Evolutionary conservation across 2,113 vertebrate genomes (phyloP), one percentile per base, ranked within the genome.

Genomic region (Labeo catla): DNA sequence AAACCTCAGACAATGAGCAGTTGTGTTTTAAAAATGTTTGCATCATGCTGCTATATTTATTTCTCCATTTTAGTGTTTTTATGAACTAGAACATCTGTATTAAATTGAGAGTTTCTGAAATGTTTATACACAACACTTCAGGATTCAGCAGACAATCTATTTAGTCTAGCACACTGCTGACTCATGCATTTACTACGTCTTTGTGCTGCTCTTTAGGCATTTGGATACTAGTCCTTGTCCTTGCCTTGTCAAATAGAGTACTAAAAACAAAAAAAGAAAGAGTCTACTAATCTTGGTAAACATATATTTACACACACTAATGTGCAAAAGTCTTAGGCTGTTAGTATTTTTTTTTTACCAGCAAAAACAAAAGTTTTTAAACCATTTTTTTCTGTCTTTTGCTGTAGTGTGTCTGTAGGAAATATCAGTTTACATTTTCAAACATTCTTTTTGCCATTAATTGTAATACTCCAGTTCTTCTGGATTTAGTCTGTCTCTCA

Each of bases 11-110:
- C 52, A 57, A 59, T 78, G 23, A 19, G 9, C 7, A 1, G 28
- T 34, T 57, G 34, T 57, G 50, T 12, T 76, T 73, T 12, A 28
- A 54, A 76, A 76, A 76, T 49, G 11, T 34, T 76, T 76, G 76
- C 49, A 28, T 36, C 76, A 78, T 54, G 16, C 8, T 19, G 76
- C 15, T 11, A 5, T 57, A 39, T 61, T 11, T 61, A 4, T 21
- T 59, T 59, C 34, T 39, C 34, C 4, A 12, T 34, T 39, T 78
- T 21, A 78, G 50, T 19, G 9, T 78, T 39, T 57, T 39, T 54
- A 52, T 19, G 50, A 78, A 7, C 50, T 34, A n/a, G 28, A 16
- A 39, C 13, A 70, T 39, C 34, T 70, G 66, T 36, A 70, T 16
- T 70, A 39, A 39, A 70, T 66, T 65, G 23, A 68, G 66, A 68